A percentile compares a stretch with the other conserved stretches of the same genome.
Evolutionary conservation across 2,888 invertebrate genomes (phyloP).

Genomic region (Drosophila affinis): DNA sequence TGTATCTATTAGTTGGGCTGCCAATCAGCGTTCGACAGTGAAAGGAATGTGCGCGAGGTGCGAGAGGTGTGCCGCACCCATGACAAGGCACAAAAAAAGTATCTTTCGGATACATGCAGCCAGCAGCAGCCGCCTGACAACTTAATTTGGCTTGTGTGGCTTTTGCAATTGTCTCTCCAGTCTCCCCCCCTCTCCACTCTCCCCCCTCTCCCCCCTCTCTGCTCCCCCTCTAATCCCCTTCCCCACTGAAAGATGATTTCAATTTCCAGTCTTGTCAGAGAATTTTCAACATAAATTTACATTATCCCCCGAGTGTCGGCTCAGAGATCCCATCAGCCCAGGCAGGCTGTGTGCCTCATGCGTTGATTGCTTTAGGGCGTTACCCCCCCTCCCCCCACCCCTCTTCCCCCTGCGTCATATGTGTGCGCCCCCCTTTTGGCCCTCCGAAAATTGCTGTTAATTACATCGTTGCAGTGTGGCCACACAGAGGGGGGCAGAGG

Average conservation of each 20-base stretch:
- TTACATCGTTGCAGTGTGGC: slow-evolving; percentile 52
- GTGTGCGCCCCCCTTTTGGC: not conserved
- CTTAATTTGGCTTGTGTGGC: slow-evolving; percentile 53
- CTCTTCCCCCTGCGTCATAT: too few species aligned
- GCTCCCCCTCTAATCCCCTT: slow-evolving; percentile 7
- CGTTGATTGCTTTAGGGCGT: slow-evolving; percentile 41
- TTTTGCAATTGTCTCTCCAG: slow-evolving; percentile 19
- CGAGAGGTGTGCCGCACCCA: slow-evolving; percentile 43
- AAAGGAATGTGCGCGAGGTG: slow-evolving; percentile 43
- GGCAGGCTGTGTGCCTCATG: not conserved
- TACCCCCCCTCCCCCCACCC: not conserved
- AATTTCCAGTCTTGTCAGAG: slow-evolving; percentile 53
- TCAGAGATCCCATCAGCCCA: not conserved
- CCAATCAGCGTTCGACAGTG: slow-evolving; percentile 58
- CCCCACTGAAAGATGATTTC: slow-evolving; percentile 43
- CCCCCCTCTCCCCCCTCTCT: too few species aligned
- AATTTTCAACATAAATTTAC: slow-evolving; percentile 58
- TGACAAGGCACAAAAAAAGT: slow-evolving; percentile 58
- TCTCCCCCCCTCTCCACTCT: not conserved
- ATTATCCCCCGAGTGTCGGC: slow-evolving; percentile 37
- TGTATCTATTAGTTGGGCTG: slow-evolving; percentile 66
- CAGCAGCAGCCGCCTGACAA: slow-evolving; percentile 27
- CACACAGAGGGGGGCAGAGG: slow-evolving; percentile 1
- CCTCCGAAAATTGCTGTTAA: slow-evolving; percentile 67
- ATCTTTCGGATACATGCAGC: slow-evolving; percentile 50